A percentile compares a stretch with the other conserved stretches of the same genome.
Evolutionary conservation across 2,113 vertebrate species (phyloP).

Genomic region (Mastomys natalensis): DNA sequence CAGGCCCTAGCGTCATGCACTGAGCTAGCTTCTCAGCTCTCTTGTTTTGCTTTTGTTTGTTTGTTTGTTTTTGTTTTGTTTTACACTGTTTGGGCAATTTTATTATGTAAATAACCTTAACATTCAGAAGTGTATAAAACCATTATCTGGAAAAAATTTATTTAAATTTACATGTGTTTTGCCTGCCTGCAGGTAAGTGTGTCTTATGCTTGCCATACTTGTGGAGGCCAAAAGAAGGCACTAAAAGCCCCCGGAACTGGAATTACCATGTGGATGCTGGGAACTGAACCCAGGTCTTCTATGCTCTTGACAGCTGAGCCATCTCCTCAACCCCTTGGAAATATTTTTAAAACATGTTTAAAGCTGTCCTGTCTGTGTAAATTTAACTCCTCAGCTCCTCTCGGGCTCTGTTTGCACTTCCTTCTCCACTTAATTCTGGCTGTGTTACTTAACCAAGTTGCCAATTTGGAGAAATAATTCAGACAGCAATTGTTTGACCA

Average conservation of each 20-base stretch:
- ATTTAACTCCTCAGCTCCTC: not conserved
- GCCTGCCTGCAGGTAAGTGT: not conserved
- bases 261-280: not conserved
- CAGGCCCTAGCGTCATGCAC: not conserved
- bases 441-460: not conserved
- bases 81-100: not conserved
- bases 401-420: not conserved
- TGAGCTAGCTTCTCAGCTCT: not conserved
- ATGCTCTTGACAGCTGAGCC: not conserved
- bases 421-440: not conserved
- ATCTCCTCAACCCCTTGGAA: not conserved
- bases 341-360: not conserved
- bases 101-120: not conserved
- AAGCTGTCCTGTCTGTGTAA: not conserved
- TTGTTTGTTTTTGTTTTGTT: no score
- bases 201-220: not conserved
- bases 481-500: not conserved
- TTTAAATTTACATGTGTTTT: not conserved
- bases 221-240: not conserved
- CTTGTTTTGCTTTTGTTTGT: not conserved
- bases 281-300: not conserved
- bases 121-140: conserved; percentile 26
- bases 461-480: conserved; percentile 21
- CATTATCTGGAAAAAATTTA: not conserved
- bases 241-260: not conserved